Evolutionary conservation across 2,797 vertebrate species (phyloP).

Genomic region (Acipenser ruthenus): DNA sequence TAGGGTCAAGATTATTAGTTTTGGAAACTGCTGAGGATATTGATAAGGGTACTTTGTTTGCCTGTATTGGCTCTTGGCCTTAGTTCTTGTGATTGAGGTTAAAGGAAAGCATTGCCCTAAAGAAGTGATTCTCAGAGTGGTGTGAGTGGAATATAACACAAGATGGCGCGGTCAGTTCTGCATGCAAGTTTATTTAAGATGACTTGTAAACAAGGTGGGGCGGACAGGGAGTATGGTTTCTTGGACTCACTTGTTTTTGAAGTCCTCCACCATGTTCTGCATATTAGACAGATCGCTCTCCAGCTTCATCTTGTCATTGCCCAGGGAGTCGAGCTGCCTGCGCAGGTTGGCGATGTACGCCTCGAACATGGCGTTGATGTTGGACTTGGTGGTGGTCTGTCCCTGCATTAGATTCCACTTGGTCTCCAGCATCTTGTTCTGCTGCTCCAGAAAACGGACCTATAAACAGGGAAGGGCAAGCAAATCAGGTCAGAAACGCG

Average conservation of each 20-base stretch:
- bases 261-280: constrained; percentile 15
- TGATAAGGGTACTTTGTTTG: too few relatives aligned
- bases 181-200: background rate
- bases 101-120: too few relatives aligned
- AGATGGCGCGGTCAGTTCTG: too few relatives aligned
- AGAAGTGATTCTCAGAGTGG: too few relatives aligned
- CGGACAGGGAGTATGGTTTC: background rate
- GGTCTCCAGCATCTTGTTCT: constrained; percentile 77
- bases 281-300: constrained; percentile 44
- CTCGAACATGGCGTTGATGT: constrained; percentile 61
- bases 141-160: too few relatives aligned
- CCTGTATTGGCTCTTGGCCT: too few relatives aligned
- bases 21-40: too few relatives aligned
- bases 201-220: background rate
- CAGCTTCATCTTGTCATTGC: constrained; percentile 64
- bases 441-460: constrained; percentile 53
- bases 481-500: background rate
- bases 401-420: constrained; percentile 74
- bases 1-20: too few relatives aligned
- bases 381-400: constrained; percentile 64
- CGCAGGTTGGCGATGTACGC: constrained; percentile 63
- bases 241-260: constrained; percentile 45
- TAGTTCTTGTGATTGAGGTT: too few relatives aligned
- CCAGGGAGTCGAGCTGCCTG: constrained; percentile 66
- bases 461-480: too few relatives aligned